A percentile compares a stretch with the other conserved stretches of the same genome.
These are phyloP conservation scores for Mormyrops attenuatus DNA, from an alignment of 2,797 vertebrate genomes.

Conservation along the genomic window DNA sequence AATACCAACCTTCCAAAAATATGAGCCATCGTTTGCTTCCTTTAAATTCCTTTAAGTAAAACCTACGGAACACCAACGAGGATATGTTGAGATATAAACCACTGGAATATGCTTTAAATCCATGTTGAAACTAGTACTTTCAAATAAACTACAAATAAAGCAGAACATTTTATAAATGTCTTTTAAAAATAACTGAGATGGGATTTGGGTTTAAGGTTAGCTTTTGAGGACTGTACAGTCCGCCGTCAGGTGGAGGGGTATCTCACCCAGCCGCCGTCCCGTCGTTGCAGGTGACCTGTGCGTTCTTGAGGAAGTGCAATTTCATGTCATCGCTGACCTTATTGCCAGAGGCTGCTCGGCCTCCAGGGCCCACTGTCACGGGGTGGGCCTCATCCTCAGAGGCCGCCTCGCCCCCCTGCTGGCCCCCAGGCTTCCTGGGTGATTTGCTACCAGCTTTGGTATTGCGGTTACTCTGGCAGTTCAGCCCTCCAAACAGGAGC, in stretches of 20 bases:
- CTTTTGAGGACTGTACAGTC: background rate
- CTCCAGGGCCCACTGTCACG: conserved; percentile 37
- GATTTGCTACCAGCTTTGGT: conserved; percentile 48
- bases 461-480: conserved; percentile 58
- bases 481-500: conserved; percentile 54
- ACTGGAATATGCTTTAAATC: conserved; percentile 14
- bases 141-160: background rate
- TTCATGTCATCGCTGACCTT: conserved; percentile 63
- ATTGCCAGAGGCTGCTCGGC: conserved; percentile 33
- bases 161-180: background rate
- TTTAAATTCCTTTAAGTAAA: conserved; percentile 70
- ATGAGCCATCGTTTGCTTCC: conserved; percentile 67
- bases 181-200: background rate
- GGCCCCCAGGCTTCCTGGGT: conserved; percentile 48
- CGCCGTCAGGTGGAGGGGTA: background rate
- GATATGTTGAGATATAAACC: conserved; percentile 28
- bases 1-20: conserved; percentile 74
- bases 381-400: conserved; percentile 34
- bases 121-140: background rate
- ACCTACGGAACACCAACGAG: conserved; percentile 55
- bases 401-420: conserved; percentile 40
- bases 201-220: background rate
- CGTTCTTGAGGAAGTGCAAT: conserved; percentile 65
- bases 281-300: conserved; percentile 61
- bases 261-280: conserved; percentile 65